Conservation (phyloP, 2,797 vertebrate species). For the Podarcis lilfordi region DNA sequence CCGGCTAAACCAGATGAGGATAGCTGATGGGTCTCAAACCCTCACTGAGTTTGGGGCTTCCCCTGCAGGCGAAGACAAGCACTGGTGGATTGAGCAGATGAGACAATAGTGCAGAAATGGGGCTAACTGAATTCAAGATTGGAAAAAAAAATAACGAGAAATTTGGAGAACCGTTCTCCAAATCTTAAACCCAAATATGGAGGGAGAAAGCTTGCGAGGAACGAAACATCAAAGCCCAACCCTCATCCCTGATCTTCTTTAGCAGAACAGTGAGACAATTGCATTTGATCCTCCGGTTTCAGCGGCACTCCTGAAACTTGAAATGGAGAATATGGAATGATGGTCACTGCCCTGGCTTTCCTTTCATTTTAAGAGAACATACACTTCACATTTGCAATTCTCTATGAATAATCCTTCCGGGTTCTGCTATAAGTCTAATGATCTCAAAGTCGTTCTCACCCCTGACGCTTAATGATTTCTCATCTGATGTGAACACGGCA, state of each 20-base stretch:
- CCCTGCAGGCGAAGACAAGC: neutral
- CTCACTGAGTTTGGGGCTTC: neutral
- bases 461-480: conserved; percentile 13
- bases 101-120: too few species aligned
- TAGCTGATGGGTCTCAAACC: too few species aligned
- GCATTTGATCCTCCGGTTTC: conserved; percentile 52
- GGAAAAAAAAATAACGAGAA: too few species aligned
- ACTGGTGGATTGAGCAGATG: neutral
- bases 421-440: conserved; percentile 22
- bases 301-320: conserved; percentile 30
- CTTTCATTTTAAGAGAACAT: conserved; percentile 32
- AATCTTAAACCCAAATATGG: neutral
- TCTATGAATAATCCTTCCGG: conserved; percentile 34
- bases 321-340: conserved; percentile 38
- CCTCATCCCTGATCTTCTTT: conserved; percentile 27
- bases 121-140: too few species aligned
- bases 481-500: neutral
- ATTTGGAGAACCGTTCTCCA: neutral
- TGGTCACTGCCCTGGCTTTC: conserved; percentile 22
- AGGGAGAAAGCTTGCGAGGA: neutral
- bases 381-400: conserved; percentile 4
- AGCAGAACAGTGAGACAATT: conserved; percentile 34
- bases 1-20: too few species aligned
- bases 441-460: conserved; percentile 36
- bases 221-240: conserved; percentile 42